A percentile compares a stretch with the other conserved stretches of the same genome.
These are phyloP conservation scores for Gisinianus flammeolus DNA, from an alignment of 2,888 invertebrate species.

Conservation along the genomic window DNA sequence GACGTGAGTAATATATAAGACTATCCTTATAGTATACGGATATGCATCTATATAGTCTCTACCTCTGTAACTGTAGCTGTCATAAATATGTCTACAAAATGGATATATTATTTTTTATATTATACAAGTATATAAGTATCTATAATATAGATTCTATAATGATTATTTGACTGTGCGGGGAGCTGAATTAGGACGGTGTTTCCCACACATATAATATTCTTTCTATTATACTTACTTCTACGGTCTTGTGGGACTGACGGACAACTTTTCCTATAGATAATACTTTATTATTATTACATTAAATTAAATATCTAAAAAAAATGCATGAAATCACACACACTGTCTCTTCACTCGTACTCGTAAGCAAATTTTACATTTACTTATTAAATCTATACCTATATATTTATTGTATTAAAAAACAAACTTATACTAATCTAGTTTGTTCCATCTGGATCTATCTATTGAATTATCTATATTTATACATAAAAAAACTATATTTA, in stretches of 20 bases:
- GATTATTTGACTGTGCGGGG: too few species aligned
- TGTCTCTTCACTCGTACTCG: too few species aligned
- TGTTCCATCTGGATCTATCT: too few species aligned
- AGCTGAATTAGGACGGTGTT: constrained; percentile 19
- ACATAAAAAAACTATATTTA: background rate
- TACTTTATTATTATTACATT: too few species aligned
- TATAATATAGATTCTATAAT: background rate
- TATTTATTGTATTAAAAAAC: too few species aligned
- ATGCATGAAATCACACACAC: too few species aligned
- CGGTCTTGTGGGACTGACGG: constrained; percentile 34
- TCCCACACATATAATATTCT: background rate
- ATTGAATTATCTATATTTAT: too few species aligned
- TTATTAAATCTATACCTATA: constrained; percentile 24
- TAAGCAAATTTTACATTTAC: constrained; percentile 34
- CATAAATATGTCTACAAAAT: background rate
- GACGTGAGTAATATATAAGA: too few species aligned
- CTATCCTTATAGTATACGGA: too few species aligned
- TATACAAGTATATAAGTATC: background rate
- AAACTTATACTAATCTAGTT: too few species aligned
- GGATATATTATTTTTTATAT: background rate
- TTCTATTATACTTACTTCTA: constrained; percentile 26
- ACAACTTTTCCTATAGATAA: too few species aligned
- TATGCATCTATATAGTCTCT: background rate
- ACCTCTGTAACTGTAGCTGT: background rate
- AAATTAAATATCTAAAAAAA: too few species aligned